phyloP scores from a whole-genome alignment of 2,113 vertebrate genomes.

The Chaenogobius annularis region DNA sequence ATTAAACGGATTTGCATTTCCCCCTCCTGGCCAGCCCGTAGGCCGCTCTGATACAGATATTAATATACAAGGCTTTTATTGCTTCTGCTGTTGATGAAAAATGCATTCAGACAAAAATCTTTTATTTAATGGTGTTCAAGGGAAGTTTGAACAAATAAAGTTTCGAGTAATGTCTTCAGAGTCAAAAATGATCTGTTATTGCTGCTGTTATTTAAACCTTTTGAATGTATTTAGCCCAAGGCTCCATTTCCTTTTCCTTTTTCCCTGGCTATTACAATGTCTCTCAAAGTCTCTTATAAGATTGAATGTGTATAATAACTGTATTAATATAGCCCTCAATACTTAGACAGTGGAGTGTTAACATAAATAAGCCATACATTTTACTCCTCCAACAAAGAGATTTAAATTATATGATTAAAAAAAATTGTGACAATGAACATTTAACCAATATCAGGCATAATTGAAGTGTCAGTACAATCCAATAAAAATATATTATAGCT shows the following conservation, averaged over 20 bases:
- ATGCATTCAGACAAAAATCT: slow-evolving; percentile 16
- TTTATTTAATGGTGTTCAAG: slow-evolving; percentile 26
- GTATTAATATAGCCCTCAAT: not conserved
- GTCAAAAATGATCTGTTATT: not conserved
- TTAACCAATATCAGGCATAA: not conserved
- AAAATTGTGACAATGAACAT: not conserved
- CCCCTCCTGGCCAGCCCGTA: slow-evolving; percentile 32
- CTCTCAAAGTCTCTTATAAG: slow-evolving; percentile 3
- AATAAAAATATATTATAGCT: too few relatives aligned
- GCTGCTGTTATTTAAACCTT: slow-evolving; percentile 3
- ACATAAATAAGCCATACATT: too few relatives aligned
- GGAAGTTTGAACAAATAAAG: slow-evolving; percentile 20
- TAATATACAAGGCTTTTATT: slow-evolving; percentile 58
- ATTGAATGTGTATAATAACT: not conserved
- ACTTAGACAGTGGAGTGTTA: not conserved
- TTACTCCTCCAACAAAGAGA: not conserved
- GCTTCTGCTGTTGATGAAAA: slow-evolving; percentile 49
- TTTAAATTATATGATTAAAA: not conserved
- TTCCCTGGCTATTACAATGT: not conserved
- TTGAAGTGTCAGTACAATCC: too few relatives aligned
- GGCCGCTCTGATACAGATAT: slow-evolving; percentile 40
- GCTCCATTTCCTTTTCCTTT: not conserved
- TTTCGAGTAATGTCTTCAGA: slow-evolving; percentile 8
- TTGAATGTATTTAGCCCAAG: not conserved
- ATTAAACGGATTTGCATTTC: slow-evolving; percentile 66